These are phyloP conservation scores for Polypedilum pembai DNA, from an alignment of 1,140 invertebrate genomes.

Conservation along the genomic window DNA sequence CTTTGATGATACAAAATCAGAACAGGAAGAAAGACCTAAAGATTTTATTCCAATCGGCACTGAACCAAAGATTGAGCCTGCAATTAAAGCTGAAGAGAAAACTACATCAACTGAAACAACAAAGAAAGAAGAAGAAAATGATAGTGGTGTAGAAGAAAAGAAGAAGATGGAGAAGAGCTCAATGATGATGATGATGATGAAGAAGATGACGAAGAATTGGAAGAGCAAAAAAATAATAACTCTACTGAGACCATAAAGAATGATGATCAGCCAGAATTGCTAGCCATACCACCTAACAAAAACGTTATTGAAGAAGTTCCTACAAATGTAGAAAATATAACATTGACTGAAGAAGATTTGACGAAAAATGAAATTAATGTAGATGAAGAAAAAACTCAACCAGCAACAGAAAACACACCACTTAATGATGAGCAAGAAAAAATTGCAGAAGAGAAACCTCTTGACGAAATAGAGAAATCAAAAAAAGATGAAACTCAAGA, in stretches of 20 bases:
- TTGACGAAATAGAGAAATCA: no score
- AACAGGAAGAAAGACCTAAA: neutral
- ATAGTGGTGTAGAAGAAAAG: slow-evolving; percentile 33
- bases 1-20: neutral
- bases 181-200: slow-evolving; percentile 31
- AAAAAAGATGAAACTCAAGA: no score
- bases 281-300: neutral
- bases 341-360: neutral
- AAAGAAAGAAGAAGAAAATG: slow-evolving; percentile 32
- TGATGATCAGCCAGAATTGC: neutral
- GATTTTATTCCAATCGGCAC: neutral
- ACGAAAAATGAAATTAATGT: slow-evolving; percentile 18
- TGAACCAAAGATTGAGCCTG: neutral
- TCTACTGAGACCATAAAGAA: slow-evolving; percentile 13
- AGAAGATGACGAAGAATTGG: slow-evolving; percentile 26
- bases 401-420: neutral
- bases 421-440: no score
- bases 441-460: no score
- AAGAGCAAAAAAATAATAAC: slow-evolving; percentile 25
- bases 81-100: neutral
- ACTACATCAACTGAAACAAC: neutral
- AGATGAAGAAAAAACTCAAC: slow-evolving; percentile 29
- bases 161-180: slow-evolving; percentile 20
- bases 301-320: neutral
- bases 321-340: neutral